Evolutionary conservation across 1,140 invertebrate species (phyloP), one percentile per base, ranked within the genome.

Genomic region (Rhopalosiphum maidis): DNA sequence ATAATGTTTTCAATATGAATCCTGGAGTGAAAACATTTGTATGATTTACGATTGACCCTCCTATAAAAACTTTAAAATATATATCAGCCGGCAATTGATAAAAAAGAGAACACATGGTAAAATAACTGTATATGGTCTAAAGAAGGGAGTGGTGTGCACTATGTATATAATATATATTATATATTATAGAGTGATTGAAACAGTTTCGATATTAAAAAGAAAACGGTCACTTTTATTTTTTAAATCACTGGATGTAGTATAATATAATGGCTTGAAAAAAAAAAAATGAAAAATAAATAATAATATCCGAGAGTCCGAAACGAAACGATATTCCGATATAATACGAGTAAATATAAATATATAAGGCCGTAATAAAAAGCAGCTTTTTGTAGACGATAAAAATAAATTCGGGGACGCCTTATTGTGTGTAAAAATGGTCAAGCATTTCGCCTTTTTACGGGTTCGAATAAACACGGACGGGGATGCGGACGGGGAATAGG

Each of bases 341-440:
- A 51, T 86, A 85, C 82, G 77, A 93, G 91, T 93, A 93, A 83
- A 93, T 86, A 93, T 93, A 93, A 85, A 86, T 77, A 93, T 86
- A 93, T 85, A 54, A 93, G 91, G 48, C 86, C 91, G 48, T 85
- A 93, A 93, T 93, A 93, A 93, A 93, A 93, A 93, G 43, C 91
- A 93, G 91, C 91, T 93, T 93, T 93, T 93, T 85, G 91, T 93
- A 93, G 90, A 83, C 90, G 77, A 93, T 93, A 93, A 85, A 68
- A 93, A 93, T 93, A 93, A 93, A 93, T 93, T 93, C 77, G 77
- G 77, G 48, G 91, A 85, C 91, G 91, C 91, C 91, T 93, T 93
- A 93, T 93, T 86, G 91, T 93, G 91, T 93, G 91, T 93, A 93
- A 93, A 93, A 93, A 93, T 93, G 91, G 91, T 93, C 91, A 48